A percentile compares a stretch with the other conserved stretches of the same genome.
These are phyloP conservation scores for Drosophila simulans DNA, from an alignment of 1,140 invertebrate genomes.

Conservation along the genomic window DNA sequence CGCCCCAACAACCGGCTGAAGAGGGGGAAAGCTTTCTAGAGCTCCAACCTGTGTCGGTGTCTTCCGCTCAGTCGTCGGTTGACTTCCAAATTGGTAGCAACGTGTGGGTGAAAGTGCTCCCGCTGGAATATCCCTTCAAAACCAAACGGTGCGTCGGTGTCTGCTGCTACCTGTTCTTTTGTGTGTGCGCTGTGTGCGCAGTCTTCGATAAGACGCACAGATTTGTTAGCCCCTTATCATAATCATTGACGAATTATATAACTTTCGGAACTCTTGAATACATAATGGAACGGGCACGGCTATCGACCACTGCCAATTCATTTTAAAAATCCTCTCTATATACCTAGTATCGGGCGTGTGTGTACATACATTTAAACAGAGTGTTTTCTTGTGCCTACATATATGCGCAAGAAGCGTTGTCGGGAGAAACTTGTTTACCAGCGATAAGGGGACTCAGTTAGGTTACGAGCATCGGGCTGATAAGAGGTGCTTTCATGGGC, in stretches of 20 bases:
- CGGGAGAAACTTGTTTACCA: conserved; percentile 57
- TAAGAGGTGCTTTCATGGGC: conserved; percentile 17
- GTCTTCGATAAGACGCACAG: conserved; percentile 51
- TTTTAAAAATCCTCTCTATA: conserved; percentile 6
- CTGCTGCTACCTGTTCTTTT: conserved; percentile 67
- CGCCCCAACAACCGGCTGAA: conserved; percentile 6
- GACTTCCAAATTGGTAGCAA: conserved; percentile 71
- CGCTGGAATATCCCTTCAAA: conserved; percentile 30
- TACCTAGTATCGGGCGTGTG: conserved; percentile 6
- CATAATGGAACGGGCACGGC: conserved; percentile 25
- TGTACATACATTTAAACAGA: conserved; percentile 1
- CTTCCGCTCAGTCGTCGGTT: conserved; percentile 55
- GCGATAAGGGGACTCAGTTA: conserved; percentile 47
- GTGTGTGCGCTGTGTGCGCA: conserved; percentile 30
- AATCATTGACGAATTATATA: conserved; percentile 51
- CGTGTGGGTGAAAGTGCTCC: conserved; percentile 18
- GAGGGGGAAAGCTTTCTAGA: conserved; percentile 65
- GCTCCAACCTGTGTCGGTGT: conserved; percentile 43
- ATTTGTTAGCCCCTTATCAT: conserved; percentile 53
- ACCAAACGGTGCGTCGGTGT: conserved; percentile 14
- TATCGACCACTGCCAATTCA: conserved; percentile 3
- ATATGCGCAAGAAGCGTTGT: conserved; percentile 32
- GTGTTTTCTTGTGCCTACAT: conserved; percentile 5
- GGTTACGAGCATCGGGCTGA: conserved; percentile 53
- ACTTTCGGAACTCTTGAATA: conserved; percentile 23